phyloP scores from a whole-genome alignment of 2,797 vertebrate species.

The Acanthiza pusilla region DNA sequence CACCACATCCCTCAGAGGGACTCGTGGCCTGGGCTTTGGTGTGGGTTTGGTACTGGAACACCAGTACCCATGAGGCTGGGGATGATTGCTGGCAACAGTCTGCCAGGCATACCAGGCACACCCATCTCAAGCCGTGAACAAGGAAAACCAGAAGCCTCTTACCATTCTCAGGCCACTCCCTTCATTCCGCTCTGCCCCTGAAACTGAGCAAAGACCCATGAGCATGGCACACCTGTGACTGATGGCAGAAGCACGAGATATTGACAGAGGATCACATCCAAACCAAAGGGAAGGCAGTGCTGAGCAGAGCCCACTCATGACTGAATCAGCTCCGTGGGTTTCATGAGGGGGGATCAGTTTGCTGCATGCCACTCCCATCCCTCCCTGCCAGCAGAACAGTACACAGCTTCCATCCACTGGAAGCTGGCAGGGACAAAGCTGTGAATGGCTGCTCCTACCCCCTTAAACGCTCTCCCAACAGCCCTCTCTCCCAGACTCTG shows the following conservation, averaged over 20 bases:
- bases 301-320: neutral
- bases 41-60: neutral
- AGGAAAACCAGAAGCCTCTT: neutral
- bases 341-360: neutral
- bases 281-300: neutral
- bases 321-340: neutral
- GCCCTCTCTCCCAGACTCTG: neutral
- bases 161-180: neutral
- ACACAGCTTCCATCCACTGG: neutral
- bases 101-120: neutral
- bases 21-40: neutral
- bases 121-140: neutral
- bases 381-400: neutral
- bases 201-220: neutral
- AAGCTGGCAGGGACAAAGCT: neutral
- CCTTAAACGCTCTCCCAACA: neutral
- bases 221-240: accelerated
- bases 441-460: neutral
- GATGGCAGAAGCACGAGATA: accelerated
- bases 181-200: neutral
- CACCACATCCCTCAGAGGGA: neutral
- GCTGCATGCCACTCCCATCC: neutral
- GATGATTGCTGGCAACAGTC: neutral
- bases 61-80: neutral
- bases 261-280: neutral